Percentiles rank a stretch among this genome's conserved stretches.
Conservation (phyloP, 1,140 invertebrate genomes). For the Pseudoatta argentina region DNA sequence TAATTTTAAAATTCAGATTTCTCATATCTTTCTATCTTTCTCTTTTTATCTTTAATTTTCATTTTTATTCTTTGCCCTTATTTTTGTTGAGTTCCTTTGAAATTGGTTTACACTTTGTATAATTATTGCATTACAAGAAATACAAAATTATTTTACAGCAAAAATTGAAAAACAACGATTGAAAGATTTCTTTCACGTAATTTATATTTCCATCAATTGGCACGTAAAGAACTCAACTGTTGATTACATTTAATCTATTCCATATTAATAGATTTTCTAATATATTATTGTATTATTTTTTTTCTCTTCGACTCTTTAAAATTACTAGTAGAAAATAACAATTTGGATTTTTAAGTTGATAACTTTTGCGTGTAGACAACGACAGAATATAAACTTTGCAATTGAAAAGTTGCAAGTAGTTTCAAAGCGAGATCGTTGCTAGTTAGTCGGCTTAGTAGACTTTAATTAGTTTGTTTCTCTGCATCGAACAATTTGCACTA, state of each 20-base stretch:
- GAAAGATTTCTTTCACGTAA: conserved; percentile 50
- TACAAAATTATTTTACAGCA: not conserved
- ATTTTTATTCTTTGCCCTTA: too few relatives aligned
- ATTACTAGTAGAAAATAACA: not conserved
- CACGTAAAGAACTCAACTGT: conserved; percentile 51
- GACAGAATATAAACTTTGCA: not conserved
- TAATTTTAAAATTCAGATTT: too few relatives aligned
- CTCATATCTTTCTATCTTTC: too few relatives aligned
- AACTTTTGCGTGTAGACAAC: not conserved
- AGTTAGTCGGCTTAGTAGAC: not conserved
- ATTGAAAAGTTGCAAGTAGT: not conserved
- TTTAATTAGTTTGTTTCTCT: conserved; percentile 2
- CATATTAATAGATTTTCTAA: not conserved
- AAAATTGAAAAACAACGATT: not conserved
- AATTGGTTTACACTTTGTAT: conserved; percentile 8
- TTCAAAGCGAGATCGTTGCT: not conserved
- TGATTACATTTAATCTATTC: not conserved
- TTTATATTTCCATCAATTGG: conserved; percentile 20
- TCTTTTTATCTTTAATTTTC: too few relatives aligned
- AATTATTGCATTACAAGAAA: not conserved
- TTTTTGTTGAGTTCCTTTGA: too few relatives aligned
- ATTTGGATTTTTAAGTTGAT: conserved; percentile 2
- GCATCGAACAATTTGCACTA: conserved; percentile 15
- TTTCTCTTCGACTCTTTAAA: not conserved
- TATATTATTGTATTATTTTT: not conserved